A percentile compares a stretch with the other conserved stretches of the same genome.
These are phyloP conservation scores for Pachycephus smyrnensis DNA, from an alignment of 2,888 invertebrate species.

Conservation along the genomic window DNA sequence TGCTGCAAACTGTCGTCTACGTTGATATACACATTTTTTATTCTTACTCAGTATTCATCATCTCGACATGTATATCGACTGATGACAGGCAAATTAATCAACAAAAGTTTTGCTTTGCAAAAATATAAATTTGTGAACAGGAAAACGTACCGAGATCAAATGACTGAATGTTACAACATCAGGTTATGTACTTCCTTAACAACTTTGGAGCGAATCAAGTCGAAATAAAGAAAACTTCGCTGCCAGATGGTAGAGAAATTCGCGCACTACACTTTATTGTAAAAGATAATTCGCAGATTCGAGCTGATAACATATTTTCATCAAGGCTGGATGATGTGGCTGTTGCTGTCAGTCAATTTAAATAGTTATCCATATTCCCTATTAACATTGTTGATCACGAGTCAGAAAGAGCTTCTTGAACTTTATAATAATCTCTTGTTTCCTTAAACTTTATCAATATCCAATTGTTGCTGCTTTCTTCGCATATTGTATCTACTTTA, in stretches of 20 bases:
- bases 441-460: not conserved
- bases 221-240: not conserved
- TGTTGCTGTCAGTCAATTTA: constrained; percentile 35
- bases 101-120: not conserved
- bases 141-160: not conserved
- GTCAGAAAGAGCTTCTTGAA: not conserved
- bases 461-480: not conserved
- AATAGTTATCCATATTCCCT: not conserved
- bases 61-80: not conserved
- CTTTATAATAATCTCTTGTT: not conserved
- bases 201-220: not conserved
- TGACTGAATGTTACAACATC: not conserved
- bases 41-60: not conserved
- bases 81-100: not conserved
- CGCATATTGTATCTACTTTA: not conserved
- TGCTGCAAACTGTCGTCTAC: not conserved
- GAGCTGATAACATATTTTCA: constrained; percentile 44
- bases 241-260: constrained; percentile 17
- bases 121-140: not conserved
- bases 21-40: not conserved
- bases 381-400: constrained; percentile 1
- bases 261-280: constrained; percentile 4
- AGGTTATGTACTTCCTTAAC: not conserved
- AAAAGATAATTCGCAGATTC: constrained; percentile 31
- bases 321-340: constrained; percentile 55